Base-by-base conservation (phyloP, 2,113 vertebrate species). In the Smithornis capensis region DNA sequence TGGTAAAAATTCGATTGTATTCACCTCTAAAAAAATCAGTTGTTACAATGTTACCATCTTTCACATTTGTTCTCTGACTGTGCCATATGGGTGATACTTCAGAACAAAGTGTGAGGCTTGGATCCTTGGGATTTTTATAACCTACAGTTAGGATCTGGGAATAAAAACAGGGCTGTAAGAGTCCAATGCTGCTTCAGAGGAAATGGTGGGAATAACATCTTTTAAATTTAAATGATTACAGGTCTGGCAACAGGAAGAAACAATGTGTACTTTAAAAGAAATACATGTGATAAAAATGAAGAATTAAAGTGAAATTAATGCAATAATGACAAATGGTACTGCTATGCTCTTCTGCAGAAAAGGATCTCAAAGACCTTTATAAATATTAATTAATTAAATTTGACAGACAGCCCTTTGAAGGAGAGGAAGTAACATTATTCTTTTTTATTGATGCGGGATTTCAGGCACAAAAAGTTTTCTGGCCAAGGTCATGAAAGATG, bases 311-410 rank as follows among this genome's bases (percentile, higher is more conserved):
- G 49, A 93, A 94, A 90, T 78, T 52, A 96, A 93, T 55, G 60
- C 59, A 94, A 83, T 84, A 90, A 71, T 96, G 90, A 96, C 65
- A 90, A 96, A 95, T 87, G 83, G 53, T 56, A 75, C 56, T 68
- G 52, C 60, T 90, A 37, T 57, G 47, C 56, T 93, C 45, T 75
- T 93, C 56, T 90, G 45, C 83, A 90, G 65, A 85, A 78, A 93
- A 83, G 49, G 52, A 93, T 94, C 69, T 75, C 37, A n/a, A 70
- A 94, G 83, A 83, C 80, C 73, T 93, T 93, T 90, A 75, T 78
- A 94, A 90, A 90, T 92, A 94, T 81, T 88, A 93, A 97, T 86
- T 94, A 96, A 95, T 96, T 92, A 90, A 95, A 90, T 76, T 87
- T 95, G 96, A 96, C 92, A 92, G 83, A 93, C 83, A 93, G 59